These are phyloP conservation scores for Hirtodrosophila alboralis DNA, from an alignment of 2,888 invertebrate species.

Conservation along the genomic window DNA sequence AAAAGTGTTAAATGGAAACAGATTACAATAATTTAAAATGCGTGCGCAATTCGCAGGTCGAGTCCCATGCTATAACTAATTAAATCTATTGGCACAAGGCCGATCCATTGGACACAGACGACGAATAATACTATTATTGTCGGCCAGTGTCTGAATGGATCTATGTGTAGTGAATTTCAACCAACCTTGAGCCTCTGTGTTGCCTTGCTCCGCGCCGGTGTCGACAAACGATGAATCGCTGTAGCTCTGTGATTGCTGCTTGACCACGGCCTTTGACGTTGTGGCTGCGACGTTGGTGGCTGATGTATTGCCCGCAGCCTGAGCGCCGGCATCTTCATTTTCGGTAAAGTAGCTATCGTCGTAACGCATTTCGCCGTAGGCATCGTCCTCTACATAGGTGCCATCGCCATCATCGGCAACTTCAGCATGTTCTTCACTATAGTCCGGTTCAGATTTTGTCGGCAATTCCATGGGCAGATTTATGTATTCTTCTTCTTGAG, in stretches of 20 bases:
- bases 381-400: conserved; percentile 88
- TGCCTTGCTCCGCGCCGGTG: conserved; percentile 82
- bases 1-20: neutral
- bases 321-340: conserved; percentile 82
- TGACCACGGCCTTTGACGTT: conserved; percentile 82
- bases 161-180: conserved; percentile 64
- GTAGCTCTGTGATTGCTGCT: conserved; percentile 79
- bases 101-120: conserved; percentile 27
- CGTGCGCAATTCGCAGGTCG: conserved; percentile 45
- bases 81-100: conserved; percentile 20
- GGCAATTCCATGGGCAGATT: conserved; percentile 85
- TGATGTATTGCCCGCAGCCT: conserved; percentile 70
- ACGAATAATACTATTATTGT: no score
- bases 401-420: conserved; percentile 88
- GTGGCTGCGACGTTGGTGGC: conserved; percentile 75
- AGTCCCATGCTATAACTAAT: conserved; percentile 11
- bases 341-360: conserved; percentile 85
- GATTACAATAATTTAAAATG: neutral
- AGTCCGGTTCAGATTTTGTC: conserved; percentile 89
- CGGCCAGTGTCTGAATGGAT: conserved; percentile 26
- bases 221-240: conserved; percentile 83
- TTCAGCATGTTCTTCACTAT: conserved; percentile 87
- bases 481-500: conserved; percentile 83
- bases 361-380: conserved; percentile 87
- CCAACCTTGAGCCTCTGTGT: conserved; percentile 85